These are phyloP conservation scores for Timema cristinae DNA, from an alignment of 2,888 invertebrate genomes.

Conservation along the genomic window DNA sequence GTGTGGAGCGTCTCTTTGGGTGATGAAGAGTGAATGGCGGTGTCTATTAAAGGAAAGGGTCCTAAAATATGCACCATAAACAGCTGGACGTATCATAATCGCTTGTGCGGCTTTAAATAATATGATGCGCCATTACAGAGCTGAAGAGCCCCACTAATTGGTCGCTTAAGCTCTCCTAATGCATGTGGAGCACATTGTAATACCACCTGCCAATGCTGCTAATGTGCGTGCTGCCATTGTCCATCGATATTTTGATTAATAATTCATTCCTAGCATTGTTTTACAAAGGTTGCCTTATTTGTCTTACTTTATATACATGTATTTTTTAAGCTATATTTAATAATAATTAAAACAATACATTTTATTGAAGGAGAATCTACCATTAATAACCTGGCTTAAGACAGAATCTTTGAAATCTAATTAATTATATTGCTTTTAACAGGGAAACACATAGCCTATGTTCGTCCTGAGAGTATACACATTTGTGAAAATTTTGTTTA, in stretches of 20 bases:
- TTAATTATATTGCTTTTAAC: no score
- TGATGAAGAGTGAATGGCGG: background rate
- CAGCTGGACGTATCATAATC: background rate
- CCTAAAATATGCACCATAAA: background rate
- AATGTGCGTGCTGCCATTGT: background rate
- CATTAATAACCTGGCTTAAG: no score
- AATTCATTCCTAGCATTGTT: background rate
- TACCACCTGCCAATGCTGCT: background rate
- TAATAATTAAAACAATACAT: no score
- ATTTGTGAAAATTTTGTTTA: no score
- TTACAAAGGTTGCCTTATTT: no score
- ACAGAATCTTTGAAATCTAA: no score
- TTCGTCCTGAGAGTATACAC: no score
- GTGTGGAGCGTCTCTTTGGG: constrained; percentile 9
- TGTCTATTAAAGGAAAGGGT: background rate
- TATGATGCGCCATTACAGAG: constrained; percentile 6
- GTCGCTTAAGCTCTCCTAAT: background rate
- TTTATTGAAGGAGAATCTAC: no score
- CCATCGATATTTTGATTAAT: background rate
- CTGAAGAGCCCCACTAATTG: background rate
- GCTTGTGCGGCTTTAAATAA: constrained; percentile 5
- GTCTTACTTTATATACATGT: no score
- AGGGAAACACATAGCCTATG: no score
- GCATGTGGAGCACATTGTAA: background rate
- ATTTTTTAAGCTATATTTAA: no score